Evolutionary conservation across 2,888 invertebrate genomes (phyloP), one percentile per base, ranked within the genome.

Genomic region (Odiellus spinosus): DNA sequence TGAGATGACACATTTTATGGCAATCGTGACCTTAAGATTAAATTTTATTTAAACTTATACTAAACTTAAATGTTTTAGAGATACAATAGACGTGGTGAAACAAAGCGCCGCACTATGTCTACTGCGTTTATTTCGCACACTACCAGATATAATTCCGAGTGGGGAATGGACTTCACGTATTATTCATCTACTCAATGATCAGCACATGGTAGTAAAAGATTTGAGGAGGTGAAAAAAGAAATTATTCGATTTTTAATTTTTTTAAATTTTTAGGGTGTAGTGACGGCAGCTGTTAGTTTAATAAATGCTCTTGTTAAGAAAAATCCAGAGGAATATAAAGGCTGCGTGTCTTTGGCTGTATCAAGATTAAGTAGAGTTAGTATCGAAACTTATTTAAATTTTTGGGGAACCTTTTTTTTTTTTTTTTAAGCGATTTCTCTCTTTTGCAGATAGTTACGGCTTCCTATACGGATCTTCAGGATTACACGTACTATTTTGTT

Each of bases 401-500:
- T 8, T 26, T 26, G 26, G 8, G 26, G 26, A 26, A 26, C n/a
- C n/a, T n/a, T n/a, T n/a, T n/a, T n/a, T n/a, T n/a, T n/a, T 26
- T 26, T 6, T 26, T 26, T 26, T 26, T 8, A 26, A 26, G n/a
- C 12, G 11, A 18, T 41, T 8, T 38, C 14, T 8, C 1, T 38
- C 12, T 18, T 17, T 49, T 70, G 45, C 65, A 83, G 78, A 98
- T 98, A 72, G 95, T 99, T 6, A 96, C 96, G 46, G 87, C 96
- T 42, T 95, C 93, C 63, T 96, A 98, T 64, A 96, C 95, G 57
- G 98, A 98, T 71, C 76, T 98, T 55, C 96, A 98, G 73, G 98
- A 99, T 71, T 99, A 99, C 66, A 98, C 98, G 3, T 99, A 99
- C 68, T 99, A 98, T 67, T 99, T 99, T 74, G 96, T 99, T 53